phyloP scores from a whole-genome alignment of 53 echinoderm and acorn worm species.

The Henricia sp. region DNA sequence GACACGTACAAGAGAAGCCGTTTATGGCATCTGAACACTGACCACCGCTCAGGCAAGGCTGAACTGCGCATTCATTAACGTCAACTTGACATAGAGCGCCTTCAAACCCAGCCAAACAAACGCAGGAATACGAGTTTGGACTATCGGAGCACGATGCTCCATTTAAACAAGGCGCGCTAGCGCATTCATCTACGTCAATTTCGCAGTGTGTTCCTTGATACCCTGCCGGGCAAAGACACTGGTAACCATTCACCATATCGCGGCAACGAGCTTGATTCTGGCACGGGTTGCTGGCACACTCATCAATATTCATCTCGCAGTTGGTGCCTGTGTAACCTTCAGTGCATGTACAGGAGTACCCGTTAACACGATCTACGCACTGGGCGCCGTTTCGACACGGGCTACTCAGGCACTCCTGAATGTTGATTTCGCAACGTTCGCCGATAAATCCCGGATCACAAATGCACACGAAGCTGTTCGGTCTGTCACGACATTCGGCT shows the following conservation, averaged over 20 bases:
- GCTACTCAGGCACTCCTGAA: conserved; percentile 54
- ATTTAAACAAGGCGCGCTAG: conserved; percentile 26
- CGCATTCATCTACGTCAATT: conserved; percentile 42
- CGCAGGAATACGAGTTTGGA: conserved; percentile 10
- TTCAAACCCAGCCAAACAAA: background rate
- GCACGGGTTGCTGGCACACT: conserved; percentile 52
- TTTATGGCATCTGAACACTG: conserved; percentile 54
- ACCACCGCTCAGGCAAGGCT: conserved; percentile 84
- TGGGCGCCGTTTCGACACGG: conserved; percentile 63
- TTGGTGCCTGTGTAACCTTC: conserved; percentile 45
- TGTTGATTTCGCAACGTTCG: conserved; percentile 32
- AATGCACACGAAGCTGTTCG: conserved; percentile 46
- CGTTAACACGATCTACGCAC: conserved; percentile 58
- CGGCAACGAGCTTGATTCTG: conserved; percentile 46
- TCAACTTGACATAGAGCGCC: conserved; percentile 61
- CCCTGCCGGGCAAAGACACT: conserved; percentile 38
- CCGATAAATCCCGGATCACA: conserved; percentile 54
- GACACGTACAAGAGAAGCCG: conserved; percentile 56
- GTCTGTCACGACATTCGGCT: conserved; percentile 46
- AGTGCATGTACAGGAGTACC: conserved; percentile 47
- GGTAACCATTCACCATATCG: conserved; percentile 36
- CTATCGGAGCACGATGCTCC: conserved; percentile 25
- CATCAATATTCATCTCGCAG: conserved; percentile 40
- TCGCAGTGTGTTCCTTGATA: conserved; percentile 34
- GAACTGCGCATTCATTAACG: conserved; percentile 64